A percentile compares a stretch with the other conserved stretches of the same genome.
Evolutionary conservation across 2,888 invertebrate species (phyloP).

Genomic region (Odontothrips loti): DNA sequence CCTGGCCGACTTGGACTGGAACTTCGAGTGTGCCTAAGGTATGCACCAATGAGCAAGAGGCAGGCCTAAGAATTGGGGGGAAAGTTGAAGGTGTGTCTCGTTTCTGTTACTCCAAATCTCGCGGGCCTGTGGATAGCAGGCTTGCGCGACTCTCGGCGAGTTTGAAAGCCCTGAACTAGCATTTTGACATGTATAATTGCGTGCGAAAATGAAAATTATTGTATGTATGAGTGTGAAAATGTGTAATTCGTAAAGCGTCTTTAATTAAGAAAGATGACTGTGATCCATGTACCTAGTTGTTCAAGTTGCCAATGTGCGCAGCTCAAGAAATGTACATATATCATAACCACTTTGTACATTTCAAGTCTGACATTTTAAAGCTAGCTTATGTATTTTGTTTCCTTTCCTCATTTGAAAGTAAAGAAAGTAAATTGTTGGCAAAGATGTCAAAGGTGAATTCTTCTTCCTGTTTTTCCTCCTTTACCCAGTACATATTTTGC

Average conservation of each 20-base stretch:
- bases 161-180: too few species aligned
- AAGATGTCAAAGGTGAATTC: conserved; percentile 2
- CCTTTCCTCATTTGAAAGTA: not conserved
- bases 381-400: not conserved
- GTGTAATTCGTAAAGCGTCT: not conserved
- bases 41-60: too few species aligned
- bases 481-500: not conserved
- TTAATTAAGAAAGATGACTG: conserved; percentile 27
- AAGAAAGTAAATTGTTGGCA: conserved; percentile 20
- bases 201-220: not conserved
- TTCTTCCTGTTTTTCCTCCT: not conserved
- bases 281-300: conserved; percentile 24
- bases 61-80: too few species aligned
- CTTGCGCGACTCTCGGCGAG: too few species aligned
- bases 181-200: not conserved
- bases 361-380: conserved; percentile 17
- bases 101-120: too few species aligned
- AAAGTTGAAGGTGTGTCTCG: too few species aligned
- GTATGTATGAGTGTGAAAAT: not conserved
- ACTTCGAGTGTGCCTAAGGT: too few species aligned
- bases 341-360: conserved; percentile 18
- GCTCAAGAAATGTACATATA: conserved; percentile 23
- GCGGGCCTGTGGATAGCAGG: too few species aligned
- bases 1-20: too few species aligned
- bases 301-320: conserved; percentile 21